Conservation (phyloP, 2,797 vertebrate species). For the Percopsis omiscomaycus region DNA sequence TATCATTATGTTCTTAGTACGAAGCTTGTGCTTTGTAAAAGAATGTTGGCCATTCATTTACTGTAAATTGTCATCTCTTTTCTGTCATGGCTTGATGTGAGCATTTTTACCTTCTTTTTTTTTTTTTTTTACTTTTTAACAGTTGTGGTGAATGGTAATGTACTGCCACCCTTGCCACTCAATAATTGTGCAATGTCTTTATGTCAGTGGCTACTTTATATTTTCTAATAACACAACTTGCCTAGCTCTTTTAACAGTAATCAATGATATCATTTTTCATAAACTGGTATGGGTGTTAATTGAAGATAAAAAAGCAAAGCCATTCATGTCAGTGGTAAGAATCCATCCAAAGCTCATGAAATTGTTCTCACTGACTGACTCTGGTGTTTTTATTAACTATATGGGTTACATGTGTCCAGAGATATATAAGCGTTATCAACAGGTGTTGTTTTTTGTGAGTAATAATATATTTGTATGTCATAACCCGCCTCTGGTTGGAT, state of each 20-base stretch:
- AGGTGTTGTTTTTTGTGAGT: conserved; percentile 71
- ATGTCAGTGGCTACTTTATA: conserved; percentile 83
- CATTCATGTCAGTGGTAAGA: conserved; percentile 73
- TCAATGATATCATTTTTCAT: conserved; percentile 73
- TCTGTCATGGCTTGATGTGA: conserved; percentile 70
- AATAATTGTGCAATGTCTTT: conserved; percentile 82
- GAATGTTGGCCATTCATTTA: conserved; percentile 70
- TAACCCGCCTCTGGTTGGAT: conserved; percentile 45
- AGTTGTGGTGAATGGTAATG: conserved; percentile 42
- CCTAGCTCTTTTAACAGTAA: conserved; percentile 82
- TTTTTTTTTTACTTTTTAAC: conserved; percentile 69
- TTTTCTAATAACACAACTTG: conserved; percentile 88
- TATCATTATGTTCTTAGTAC: conserved; percentile 72
- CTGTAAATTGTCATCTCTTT: conserved; percentile 41
- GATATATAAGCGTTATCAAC: conserved; percentile 82
- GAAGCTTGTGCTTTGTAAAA: conserved; percentile 73
- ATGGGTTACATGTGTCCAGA: conserved; percentile 72
- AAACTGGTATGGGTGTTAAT: conserved; percentile 77
- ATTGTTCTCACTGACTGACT: conserved; percentile 70
- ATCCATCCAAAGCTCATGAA: conserved; percentile 73
- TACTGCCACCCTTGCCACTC: conserved; percentile 74
- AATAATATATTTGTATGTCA: conserved; percentile 65
- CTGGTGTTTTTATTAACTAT: conserved; percentile 82
- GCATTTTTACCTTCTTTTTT: conserved; percentile 35
- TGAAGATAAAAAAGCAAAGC: conserved; percentile 68